Evolutionary conservation across 2,888 invertebrate genomes (phyloP).

Genomic region (Tinea trinotella): DNA sequence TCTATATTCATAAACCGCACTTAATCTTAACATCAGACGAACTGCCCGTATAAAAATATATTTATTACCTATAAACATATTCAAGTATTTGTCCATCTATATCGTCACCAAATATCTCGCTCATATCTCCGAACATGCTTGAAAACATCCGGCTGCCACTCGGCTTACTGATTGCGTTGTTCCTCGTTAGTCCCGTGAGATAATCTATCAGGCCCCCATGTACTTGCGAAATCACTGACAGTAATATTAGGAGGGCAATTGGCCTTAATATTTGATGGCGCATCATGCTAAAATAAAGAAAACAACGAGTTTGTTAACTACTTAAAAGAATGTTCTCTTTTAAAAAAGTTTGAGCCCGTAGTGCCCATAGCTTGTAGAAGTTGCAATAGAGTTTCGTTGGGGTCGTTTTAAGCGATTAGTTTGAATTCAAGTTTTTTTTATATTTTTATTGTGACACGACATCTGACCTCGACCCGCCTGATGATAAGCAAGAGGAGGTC

Average conservation of each 20-base stretch:
- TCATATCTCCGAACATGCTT: conserved; percentile 14
- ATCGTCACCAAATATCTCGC: conserved; percentile 16
- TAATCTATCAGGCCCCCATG: neutral
- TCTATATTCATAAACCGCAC: too few species aligned
- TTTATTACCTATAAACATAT: conserved; percentile 12
- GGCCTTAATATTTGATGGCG: neutral
- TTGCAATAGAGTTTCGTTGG: too few species aligned
- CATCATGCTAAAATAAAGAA: conserved; percentile 6
- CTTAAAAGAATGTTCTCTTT: too few species aligned
- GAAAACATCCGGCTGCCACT: neutral
- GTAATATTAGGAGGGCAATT: neutral
- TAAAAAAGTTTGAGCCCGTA: too few species aligned
- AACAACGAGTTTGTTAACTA: neutral
- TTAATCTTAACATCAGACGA: too few species aligned
- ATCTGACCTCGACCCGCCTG: too few species aligned
- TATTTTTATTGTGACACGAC: too few species aligned
- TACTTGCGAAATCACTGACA: conserved; percentile 9
- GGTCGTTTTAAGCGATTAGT: too few species aligned
- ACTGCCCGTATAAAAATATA: too few species aligned
- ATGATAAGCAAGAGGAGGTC: too few species aligned
- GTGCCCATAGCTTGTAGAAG: too few species aligned
- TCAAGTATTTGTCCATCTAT: conserved; percentile 16
- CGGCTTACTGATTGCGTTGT: neutral
- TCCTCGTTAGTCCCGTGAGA: neutral
- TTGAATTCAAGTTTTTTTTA: too few species aligned